phyloP scores from a whole-genome alignment of 1,140 invertebrate genomes.

The Drosophila willistoni region DNA sequence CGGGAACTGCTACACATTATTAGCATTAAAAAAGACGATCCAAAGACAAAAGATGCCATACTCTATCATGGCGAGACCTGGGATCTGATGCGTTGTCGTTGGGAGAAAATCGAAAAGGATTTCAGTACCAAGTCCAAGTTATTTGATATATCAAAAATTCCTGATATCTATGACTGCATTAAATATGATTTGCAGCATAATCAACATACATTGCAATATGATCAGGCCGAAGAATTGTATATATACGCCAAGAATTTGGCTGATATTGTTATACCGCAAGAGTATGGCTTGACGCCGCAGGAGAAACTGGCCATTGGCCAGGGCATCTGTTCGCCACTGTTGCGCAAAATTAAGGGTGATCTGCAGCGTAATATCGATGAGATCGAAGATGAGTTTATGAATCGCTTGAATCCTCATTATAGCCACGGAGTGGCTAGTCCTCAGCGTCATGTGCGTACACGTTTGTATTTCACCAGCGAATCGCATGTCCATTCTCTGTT shows the following conservation, averaged over 20 bases:
- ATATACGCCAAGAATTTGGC: constrained; percentile 97
- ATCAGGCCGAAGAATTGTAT: constrained; percentile 97
- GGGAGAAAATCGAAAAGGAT: constrained; percentile 99
- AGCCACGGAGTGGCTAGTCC: constrained; percentile 99
- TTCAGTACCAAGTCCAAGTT: constrained; percentile 95
- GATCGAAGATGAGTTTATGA: constrained; percentile 94
- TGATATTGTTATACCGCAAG: constrained; percentile 99
- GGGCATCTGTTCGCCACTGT: constrained; percentile 97
- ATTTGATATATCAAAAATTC: constrained; percentile 99
- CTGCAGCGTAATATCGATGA: constrained; percentile 96
- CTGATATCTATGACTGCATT: constrained; percentile 99
- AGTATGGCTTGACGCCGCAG: constrained; percentile 97
- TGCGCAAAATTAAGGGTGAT: constrained; percentile 98
- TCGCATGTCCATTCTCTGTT: constrained; percentile 99
- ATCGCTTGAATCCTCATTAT: constrained; percentile 97
- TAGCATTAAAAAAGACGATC: constrained; percentile 92
- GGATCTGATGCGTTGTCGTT: constrained; percentile 98
- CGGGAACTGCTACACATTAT: constrained; percentile 94
- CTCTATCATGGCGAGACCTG: constrained; percentile 99
- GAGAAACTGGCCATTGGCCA: constrained; percentile 99
- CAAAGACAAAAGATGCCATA: constrained; percentile 94
- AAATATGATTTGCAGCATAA: constrained; percentile 99
- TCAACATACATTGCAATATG: constrained; percentile 96
- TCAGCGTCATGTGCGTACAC: constrained; percentile 97
- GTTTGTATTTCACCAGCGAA: constrained; percentile 99